Percentiles rank a stretch among this genome's conserved stretches.
phyloP scores from a whole-genome alignment of 2,113 vertebrate genomes.

The Cebidichthys violaceus region DNA sequence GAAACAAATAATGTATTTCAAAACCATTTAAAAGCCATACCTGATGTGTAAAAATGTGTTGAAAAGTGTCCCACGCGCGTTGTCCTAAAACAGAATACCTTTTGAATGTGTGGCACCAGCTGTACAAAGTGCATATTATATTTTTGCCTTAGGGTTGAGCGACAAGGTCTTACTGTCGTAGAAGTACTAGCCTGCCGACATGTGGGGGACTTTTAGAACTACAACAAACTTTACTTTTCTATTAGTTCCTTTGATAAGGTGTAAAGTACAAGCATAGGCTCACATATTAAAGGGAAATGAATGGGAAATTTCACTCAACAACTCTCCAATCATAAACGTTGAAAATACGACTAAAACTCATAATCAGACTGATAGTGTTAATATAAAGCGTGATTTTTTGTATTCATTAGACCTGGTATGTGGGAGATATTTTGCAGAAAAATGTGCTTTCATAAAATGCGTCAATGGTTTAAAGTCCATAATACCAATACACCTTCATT shows the following conservation, averaged over 20 bases:
- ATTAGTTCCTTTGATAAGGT: neutral
- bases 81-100: neutral
- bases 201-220: conserved; percentile 61
- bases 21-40: neutral
- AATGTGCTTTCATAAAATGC: neutral
- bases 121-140: neutral
- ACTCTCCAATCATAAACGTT: neutral
- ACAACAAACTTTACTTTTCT: conserved; percentile 22
- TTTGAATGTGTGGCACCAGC: neutral
- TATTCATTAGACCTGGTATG: neutral
- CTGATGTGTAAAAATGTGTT: neutral
- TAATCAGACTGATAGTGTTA: neutral
- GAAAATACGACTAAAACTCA: neutral
- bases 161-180: neutral
- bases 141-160: neutral
- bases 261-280: neutral
- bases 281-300: neutral
- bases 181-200: conserved; percentile 61
- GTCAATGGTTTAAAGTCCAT: neutral
- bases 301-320: neutral
- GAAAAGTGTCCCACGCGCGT: neutral
- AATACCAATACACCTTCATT: neutral
- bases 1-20: neutral
- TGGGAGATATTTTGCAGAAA: neutral
- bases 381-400: neutral